Conservation (phyloP, 2,113 vertebrate genomes). For the Montifringilla adamsi region DNA sequence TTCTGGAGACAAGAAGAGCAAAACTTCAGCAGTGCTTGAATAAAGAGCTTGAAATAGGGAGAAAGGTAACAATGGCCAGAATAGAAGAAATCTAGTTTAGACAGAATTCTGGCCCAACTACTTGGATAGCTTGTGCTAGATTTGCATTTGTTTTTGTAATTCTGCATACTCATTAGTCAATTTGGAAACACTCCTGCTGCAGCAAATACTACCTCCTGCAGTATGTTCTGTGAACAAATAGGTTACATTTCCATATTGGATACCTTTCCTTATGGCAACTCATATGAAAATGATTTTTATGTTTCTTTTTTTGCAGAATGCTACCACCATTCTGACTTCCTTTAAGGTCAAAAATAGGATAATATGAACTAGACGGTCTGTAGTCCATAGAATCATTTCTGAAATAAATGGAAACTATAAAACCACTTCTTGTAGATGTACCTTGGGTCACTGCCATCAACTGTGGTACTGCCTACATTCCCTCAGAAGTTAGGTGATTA, state of each 20-base stretch:
- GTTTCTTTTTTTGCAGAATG: not conserved
- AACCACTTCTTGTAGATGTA: not conserved
- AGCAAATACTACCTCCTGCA: not conserved
- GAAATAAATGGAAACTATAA: conserved; percentile 24
- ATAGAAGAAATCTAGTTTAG: not conserved
- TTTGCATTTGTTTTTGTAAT: conserved; percentile 20
- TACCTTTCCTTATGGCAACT: not conserved
- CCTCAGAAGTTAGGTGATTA: not conserved
- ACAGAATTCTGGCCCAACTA: not conserved
- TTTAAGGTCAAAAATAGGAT: not conserved
- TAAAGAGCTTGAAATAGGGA: not conserved
- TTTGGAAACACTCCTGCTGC: not conserved
- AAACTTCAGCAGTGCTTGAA: not conserved
- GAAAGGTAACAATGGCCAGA: not conserved
- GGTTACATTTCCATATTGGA: not conserved
- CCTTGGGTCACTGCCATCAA: not conserved
- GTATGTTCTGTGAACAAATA: not conserved
- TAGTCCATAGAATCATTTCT: not conserved
- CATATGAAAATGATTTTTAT: not conserved
- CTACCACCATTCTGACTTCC: not conserved
- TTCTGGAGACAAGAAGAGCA: not conserved
- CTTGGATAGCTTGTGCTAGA: not conserved
- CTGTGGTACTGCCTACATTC: not conserved
- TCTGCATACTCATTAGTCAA: not conserved
- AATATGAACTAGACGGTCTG: not conserved